Evolutionary conservation across 2,888 invertebrate genomes (phyloP), one percentile per base, ranked within the genome.

Genomic region (Drosophila limbata): DNA sequence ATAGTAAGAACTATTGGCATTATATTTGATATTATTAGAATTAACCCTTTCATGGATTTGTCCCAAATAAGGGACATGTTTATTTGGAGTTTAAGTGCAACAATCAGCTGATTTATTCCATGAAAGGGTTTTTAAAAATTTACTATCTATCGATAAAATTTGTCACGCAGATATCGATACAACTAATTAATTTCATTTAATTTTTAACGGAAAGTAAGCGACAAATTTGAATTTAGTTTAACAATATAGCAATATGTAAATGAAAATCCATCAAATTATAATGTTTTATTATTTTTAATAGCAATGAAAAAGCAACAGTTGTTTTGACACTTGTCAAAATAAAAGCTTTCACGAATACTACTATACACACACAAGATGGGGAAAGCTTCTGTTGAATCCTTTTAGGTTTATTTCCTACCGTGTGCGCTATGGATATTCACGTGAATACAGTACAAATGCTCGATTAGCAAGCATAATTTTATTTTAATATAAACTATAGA

Each of bases 381-480:
- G 62, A 76, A 72, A 78, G 77, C 77, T 78, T 79, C 66, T 11
- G 11, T 69, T 11, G n/a, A 21, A 65, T 71, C 77, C 77, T 71
- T 79, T 76, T 48, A 68, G 39, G 45, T 53, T 50, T 61, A 67
- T 70, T 75, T 65, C 15, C 71, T 39, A 42, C 44, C 21, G 77
- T 48, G 56, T 55, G 44, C 52, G 69, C 57, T 47, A 44, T 35
- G 47, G 55, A 44, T 60, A 59, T 57, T 52, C 44, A 35, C 37
- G 44, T 71, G 65, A 70, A 68, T 50, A 56, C 65, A 75, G 60
- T 68, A 61, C 63, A 71, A 79, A 52, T 62, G 60, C 53, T 63
- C 47, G 45, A 42, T 39, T 48, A 61, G 48, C 31, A 50, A 53
- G 52, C 63, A 42, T 45, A 33, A 44, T 57, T 51, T 64, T 65